Conservation (phyloP, 1,140 invertebrate genomes). For the Meloidogyne floridensis region DNA sequence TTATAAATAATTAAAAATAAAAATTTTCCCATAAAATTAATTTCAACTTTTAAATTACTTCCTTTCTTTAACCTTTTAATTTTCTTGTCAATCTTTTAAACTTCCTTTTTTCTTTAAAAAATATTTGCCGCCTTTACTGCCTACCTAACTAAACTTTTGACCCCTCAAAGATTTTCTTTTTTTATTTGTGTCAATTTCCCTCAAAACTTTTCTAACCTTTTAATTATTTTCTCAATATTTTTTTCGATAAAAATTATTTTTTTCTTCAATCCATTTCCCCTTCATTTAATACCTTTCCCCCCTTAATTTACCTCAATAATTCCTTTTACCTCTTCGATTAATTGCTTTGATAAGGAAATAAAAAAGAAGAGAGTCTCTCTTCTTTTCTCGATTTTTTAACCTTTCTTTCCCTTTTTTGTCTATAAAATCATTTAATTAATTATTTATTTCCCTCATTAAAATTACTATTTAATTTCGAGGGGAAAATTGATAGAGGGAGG, state of each 20-base stretch:
- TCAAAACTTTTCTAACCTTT: neutral
- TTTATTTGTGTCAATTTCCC: too few species aligned
- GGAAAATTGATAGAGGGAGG: neutral
- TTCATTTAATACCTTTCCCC: neutral
- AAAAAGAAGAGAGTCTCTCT: neutral
- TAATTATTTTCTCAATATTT: neutral
- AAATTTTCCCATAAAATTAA: too few species aligned
- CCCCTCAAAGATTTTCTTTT: too few species aligned
- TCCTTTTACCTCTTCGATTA: constrained; percentile 18
- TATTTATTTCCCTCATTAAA: neutral
- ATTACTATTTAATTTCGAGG: neutral
- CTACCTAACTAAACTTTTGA: too few species aligned
- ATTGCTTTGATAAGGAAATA: constrained; percentile 8
- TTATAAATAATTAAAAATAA: too few species aligned
- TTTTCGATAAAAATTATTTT: neutral
- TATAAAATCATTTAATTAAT: neutral
- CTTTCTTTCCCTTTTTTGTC: neutral
- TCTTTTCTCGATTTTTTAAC: neutral
- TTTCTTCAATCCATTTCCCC: neutral
- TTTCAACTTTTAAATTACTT: too few species aligned
- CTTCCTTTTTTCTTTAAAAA: too few species aligned
- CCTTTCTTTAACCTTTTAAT: too few species aligned
- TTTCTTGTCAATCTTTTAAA: too few species aligned
- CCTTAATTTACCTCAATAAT: neutral
- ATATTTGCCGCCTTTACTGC: too few species aligned